phyloP scores from a whole-genome alignment of 2,797 vertebrate genomes.

The Neopelma chrysocephalum region DNA sequence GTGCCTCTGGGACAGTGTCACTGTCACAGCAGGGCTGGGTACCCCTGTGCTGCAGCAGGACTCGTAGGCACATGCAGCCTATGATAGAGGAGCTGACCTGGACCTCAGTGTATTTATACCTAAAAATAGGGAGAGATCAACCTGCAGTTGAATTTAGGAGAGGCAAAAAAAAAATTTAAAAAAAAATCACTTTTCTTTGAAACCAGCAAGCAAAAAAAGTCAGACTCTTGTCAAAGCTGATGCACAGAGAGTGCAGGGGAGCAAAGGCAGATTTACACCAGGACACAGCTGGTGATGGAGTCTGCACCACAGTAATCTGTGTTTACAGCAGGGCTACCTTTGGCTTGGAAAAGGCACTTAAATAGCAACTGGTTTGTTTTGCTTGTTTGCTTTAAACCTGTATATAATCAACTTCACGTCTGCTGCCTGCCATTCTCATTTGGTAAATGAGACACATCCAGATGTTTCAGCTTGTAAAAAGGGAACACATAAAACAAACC shows the following conservation, averaged over 20 bases:
- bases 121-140: conserved; percentile 2
- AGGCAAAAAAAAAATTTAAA: neutral
- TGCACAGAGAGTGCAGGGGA: neutral
- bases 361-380: neutral
- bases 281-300: neutral
- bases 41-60: neutral
- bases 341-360: neutral
- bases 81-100: neutral
- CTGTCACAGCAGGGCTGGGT: neutral
- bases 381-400: neutral
- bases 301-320: neutral
- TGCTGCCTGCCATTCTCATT: neutral
- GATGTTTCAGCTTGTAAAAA: conserved; percentile 44
- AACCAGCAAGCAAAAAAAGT: neutral
- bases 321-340: neutral
- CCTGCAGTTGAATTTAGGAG: neutral
- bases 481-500: neutral
- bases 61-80: neutral
- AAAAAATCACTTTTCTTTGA: neutral
- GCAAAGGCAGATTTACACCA: neutral
- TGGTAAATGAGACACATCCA: conserved; percentile 46
- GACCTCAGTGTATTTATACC: neutral
- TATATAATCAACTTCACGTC: neutral
- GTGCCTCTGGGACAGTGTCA: neutral
- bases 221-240: neutral